These are phyloP conservation scores for Callimico goeldii DNA, from an alignment of 2,797 vertebrate genomes.

Conservation along the genomic window DNA sequence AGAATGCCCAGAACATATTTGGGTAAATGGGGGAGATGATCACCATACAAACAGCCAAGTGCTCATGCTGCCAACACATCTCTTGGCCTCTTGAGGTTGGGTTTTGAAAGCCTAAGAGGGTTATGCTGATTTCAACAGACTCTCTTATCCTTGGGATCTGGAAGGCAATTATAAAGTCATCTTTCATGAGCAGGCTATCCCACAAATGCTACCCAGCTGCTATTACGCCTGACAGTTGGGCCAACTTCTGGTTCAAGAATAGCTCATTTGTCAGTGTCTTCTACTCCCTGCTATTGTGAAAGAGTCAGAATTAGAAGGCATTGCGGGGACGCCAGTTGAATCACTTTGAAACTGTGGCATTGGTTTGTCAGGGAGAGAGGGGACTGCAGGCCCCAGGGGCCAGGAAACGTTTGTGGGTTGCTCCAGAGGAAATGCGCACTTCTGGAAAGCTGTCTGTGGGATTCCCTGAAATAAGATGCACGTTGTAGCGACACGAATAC, in stretches of 20 bases:
- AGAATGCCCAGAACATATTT: constrained; percentile 43
- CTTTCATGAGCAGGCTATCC: constrained; percentile 73
- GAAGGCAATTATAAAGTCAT: constrained; percentile 78
- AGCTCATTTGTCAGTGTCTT: constrained; percentile 72
- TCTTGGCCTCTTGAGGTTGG: background rate
- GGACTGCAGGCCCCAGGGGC: background rate
- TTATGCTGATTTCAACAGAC: constrained; percentile 69
- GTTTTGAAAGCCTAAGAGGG: constrained; percentile 58
- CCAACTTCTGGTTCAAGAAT: constrained; percentile 68
- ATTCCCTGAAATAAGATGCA: constrained; percentile 29
- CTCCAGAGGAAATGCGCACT: constrained; percentile 55
- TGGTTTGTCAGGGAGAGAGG: constrained; percentile 41
- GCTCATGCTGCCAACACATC: background rate
- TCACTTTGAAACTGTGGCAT: constrained; percentile 67
- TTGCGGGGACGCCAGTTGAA: background rate
- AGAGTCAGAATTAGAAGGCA: constrained; percentile 56
- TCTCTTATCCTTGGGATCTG: constrained; percentile 73
- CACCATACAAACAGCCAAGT: background rate
- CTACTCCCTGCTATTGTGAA: constrained; percentile 63
- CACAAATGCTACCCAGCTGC: constrained; percentile 66
- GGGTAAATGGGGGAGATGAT: background rate
- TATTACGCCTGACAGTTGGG: constrained; percentile 65
- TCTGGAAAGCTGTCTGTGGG: background rate
- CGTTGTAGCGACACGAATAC: background rate
- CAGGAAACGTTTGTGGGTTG: background rate